Evolutionary conservation across 2,113 vertebrate species (phyloP), one percentile per base, ranked within the genome.

Genomic region (Prunella fulvescens): DNA sequence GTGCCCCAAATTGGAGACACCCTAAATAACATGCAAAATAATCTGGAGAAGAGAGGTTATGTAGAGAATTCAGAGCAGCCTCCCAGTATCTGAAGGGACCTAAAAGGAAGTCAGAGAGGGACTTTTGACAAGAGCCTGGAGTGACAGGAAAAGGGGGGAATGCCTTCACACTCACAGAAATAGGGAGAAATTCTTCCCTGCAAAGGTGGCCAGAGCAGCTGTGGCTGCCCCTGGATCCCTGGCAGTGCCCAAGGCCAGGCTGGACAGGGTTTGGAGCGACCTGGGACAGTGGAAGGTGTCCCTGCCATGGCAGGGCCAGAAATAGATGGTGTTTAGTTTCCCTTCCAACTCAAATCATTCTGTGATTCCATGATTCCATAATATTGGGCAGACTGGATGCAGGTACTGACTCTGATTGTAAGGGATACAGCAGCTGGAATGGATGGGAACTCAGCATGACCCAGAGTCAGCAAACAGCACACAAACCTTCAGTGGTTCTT

Each of bases 401-500:
- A 40, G 47, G 24, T 20, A 13, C 19, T 58, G 40, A 42, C 26
- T 33, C 58, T 35, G 15, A 5, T 0, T n/a, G 12, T 18, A 8
- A 10, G 19, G 15, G 42, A 37, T 19, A 5, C 13, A 67, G 37
- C 22, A 19, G 3, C 19, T 3, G 40, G 35, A 25, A 15, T 6
- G 23, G 51, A 26, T 1, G 0, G 37, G 19, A 56, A 7, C 73
- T 53, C 3, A 0, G 40, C 48, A 54, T 1, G 1, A 23, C 69
- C 28, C 19, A n/a, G n/a, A 65, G 31, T 8, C 4, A n/a, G 37
- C 45, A 51, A 69, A 33, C 13, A 57, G 48, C 37, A 66, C 44
- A 33, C 33, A 82, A 48, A 56, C 40, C 29, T 66, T 20, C 3
- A 2, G 14, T 9, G 20, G 15, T 10, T 57, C 42, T n/a, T 9